These are phyloP conservation scores for Drosophila guanche DNA, from an alignment of 1,140 invertebrate species.

Conservation along the genomic window DNA sequence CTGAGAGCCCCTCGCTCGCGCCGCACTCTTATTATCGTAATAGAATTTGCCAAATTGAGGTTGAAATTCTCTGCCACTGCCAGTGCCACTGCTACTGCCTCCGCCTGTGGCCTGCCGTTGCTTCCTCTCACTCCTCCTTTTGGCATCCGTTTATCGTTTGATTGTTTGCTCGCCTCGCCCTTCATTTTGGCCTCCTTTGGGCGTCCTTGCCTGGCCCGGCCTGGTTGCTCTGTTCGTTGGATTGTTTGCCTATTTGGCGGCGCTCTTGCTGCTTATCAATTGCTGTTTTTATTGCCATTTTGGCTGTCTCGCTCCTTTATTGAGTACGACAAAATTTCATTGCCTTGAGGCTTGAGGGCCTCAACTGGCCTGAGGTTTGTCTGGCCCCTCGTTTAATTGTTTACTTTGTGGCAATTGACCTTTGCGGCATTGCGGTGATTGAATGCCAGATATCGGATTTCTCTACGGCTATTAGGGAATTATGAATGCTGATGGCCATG, in stretches of 20 bases:
- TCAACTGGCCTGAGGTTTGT: slow-evolving; percentile 33
- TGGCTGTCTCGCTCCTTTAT: slow-evolving; percentile 58
- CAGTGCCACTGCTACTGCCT: background rate
- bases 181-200: slow-evolving; percentile 23
- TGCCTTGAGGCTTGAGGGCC: slow-evolving; percentile 49
- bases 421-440: slow-evolving; percentile 57
- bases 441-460: slow-evolving; percentile 43
- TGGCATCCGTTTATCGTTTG: slow-evolving; percentile 80
- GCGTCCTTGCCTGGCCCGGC: too few species aligned
- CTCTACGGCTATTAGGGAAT: slow-evolving; percentile 50
- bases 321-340: slow-evolving; percentile 71
- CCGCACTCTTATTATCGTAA: slow-evolving; percentile 76
- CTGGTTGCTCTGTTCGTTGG: slow-evolving; percentile 26
- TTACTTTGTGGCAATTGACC: slow-evolving; percentile 67
- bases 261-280: slow-evolving; percentile 71
- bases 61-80: slow-evolving; percentile 70
- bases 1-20: slow-evolving; percentile 20
- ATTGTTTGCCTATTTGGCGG: slow-evolving; percentile 75
- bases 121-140: slow-evolving; percentile 32
- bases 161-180: slow-evolving; percentile 73
- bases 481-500: slow-evolving; percentile 39
- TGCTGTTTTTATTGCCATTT: slow-evolving; percentile 79
- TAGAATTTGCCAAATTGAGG: slow-evolving; percentile 83
- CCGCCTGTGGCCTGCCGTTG: background rate
- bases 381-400: slow-evolving; percentile 62